Base-by-base conservation (phyloP, 2,797 vertebrate genomes). In the Hylomyscus alleni region DNA sequence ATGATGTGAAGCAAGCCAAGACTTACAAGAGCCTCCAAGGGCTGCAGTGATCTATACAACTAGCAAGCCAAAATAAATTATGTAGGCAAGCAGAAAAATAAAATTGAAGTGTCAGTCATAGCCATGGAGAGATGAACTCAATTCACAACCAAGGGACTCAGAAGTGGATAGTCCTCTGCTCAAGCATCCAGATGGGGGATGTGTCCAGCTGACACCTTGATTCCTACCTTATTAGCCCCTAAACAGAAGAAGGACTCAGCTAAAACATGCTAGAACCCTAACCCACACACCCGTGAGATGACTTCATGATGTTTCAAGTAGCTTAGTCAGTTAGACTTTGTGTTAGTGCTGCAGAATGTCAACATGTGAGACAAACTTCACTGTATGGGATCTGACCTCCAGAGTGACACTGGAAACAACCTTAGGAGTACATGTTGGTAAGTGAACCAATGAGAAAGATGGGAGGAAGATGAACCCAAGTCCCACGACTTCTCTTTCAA, bases 401-500 rank as follows among this genome's bases (percentile, higher is more conserved):
- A 34, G 31, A 44, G 58, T 72, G 58, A 75, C 26, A 34, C 65
- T 52, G 50, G 60, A 76, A 17, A 65, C 37, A 94, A 31, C 1
- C 62, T 90, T 47, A 37, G 50, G 78, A 89, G 29, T 75, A 1
- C 0, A 89, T 15, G 62, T n/a, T 12, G 20, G 54, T 8, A 19
- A 92, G n/a, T 75, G 31, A 90, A 90, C 26, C 82, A 34, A 89
- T 84, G 91, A 89, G 44, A 87, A 84, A 93, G 88, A 44, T 47
- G 73, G 50, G 73, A 37, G n/a, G n/a, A 91, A 44, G 77, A 77
- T 17, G 31, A 50, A 29, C 40, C 24, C 58, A 40, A 73, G 11
- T 89, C 17, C 19, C 26, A 56, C 20, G 14, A 62, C 26, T 92
- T 86, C 37, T 29, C 65, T 19, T 9, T 86, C n/a, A 22, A 20